phyloP scores from a whole-genome alignment of 1,140 invertebrate genomes.

The Sinonovacula constricta region DNA sequence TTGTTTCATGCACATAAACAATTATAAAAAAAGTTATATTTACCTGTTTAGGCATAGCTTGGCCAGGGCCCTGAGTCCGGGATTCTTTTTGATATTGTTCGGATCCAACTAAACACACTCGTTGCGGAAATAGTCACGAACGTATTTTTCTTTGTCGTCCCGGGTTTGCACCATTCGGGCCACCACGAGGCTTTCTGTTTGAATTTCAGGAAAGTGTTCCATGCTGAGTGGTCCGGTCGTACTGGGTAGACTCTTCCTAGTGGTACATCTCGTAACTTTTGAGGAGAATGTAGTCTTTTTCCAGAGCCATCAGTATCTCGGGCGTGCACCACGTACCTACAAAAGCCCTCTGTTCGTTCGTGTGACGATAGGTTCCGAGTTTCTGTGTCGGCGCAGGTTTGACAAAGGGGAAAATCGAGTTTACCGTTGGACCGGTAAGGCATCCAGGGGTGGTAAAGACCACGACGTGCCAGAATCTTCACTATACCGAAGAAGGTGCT shows the following conservation, averaged over 20 bases:
- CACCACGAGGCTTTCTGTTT: slow-evolving; percentile 20
- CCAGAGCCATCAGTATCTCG: slow-evolving; percentile 5
- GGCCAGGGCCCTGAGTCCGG: slow-evolving; percentile 61
- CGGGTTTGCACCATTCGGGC: neutral
- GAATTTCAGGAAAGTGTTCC: slow-evolving; percentile 17
- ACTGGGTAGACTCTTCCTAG: slow-evolving; percentile 4
- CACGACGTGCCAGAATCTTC: slow-evolving; percentile 48
- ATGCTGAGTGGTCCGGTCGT: slow-evolving; percentile 49
- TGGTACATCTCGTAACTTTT: slow-evolving; percentile 25
- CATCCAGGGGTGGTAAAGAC: slow-evolving; percentile 19
- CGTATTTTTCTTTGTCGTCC: slow-evolving; percentile 57
- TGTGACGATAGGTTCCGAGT: neutral
- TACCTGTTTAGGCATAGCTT: slow-evolving; percentile 61
- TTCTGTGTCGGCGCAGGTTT: neutral
- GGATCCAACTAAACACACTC: slow-evolving; percentile 74
- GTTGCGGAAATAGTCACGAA: slow-evolving; percentile 42
- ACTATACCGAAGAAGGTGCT: slow-evolving; percentile 62
- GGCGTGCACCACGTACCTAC: neutral
- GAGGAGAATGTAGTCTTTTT: slow-evolving; percentile 2
- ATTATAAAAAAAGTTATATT: slow-evolving; percentile 1
- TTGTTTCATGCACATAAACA: neutral
- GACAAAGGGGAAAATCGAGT: slow-evolving; percentile 9
- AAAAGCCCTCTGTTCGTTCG: slow-evolving; percentile 9
- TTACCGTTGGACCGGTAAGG: slow-evolving; percentile 13
- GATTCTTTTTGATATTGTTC: slow-evolving; percentile 72